These are phyloP conservation scores for Buphagus erythrorhynchus DNA, from an alignment of 2,797 vertebrate species.

Conservation along the genomic window DNA sequence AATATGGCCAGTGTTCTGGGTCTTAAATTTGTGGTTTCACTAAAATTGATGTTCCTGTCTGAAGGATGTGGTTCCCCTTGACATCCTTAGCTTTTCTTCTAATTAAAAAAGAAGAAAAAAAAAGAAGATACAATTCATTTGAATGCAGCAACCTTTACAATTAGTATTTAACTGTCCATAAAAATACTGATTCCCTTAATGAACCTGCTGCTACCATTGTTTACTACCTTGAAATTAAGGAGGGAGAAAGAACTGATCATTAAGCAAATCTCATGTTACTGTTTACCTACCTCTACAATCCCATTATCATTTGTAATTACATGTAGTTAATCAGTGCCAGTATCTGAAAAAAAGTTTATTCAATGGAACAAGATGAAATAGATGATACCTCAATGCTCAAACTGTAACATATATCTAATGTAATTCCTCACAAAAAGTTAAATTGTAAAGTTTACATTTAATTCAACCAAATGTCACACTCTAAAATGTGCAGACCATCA, in stretches of 20 bases:
- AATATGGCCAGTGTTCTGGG: neutral
- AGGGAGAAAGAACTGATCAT: neutral
- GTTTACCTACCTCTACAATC: neutral
- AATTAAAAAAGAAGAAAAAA: neutral
- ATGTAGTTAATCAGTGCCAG: slow-evolving; percentile 17
- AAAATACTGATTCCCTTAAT: slow-evolving; percentile 33
- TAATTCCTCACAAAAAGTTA: neutral
- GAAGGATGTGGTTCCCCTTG: neutral
- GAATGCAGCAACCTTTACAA: neutral
- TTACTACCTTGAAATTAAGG: neutral
- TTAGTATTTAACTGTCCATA: slow-evolving; percentile 31
- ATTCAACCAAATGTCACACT: neutral
- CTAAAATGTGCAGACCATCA: neutral
- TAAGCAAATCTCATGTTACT: neutral
- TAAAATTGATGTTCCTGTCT: neutral
- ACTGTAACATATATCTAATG: neutral
- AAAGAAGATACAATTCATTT: neutral
- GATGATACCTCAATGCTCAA: neutral
- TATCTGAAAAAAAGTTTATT: neutral
- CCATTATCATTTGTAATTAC: slow-evolving; percentile 28
- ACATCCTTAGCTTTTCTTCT: neutral
- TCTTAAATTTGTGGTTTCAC: neutral
- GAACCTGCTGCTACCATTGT: slow-evolving; percentile 20
- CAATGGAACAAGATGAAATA: neutral
- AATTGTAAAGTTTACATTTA: neutral